phyloP scores from a whole-genome alignment of 2,113 vertebrate species.

The Lynx canadensis region DNA sequence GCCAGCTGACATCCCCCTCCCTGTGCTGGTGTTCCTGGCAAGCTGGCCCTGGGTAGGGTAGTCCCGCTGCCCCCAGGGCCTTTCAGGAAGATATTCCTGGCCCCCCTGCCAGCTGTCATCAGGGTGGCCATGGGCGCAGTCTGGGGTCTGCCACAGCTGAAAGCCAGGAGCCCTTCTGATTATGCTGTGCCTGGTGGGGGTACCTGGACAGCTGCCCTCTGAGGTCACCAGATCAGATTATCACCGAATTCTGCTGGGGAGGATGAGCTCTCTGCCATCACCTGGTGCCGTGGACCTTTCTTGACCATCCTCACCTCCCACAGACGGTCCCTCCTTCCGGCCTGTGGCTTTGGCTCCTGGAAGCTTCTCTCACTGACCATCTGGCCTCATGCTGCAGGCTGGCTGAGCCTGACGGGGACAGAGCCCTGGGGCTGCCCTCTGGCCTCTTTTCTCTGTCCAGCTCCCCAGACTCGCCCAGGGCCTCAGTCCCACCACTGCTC shows the following conservation, averaged over 20 bases:
- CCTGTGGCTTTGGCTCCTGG: neutral
- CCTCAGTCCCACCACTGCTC: neutral
- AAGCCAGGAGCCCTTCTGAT: neutral
- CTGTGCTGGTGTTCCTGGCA: too few relatives aligned
- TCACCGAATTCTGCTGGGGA: neutral
- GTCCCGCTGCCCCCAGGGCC: neutral
- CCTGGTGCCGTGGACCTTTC: neutral
- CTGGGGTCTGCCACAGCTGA: neutral
- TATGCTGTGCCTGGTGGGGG: neutral
- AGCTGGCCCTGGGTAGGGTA: too few relatives aligned
- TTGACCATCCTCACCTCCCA: neutral
- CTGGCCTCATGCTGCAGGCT: neutral
- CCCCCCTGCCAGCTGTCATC: neutral
- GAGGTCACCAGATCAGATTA: neutral
- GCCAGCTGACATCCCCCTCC: too few relatives aligned
- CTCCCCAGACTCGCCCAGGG: fast-evolving
- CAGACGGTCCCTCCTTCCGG: neutral
- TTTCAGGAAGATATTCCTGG: neutral
- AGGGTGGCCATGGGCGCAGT: neutral
- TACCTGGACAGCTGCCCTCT: neutral
- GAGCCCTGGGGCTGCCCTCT: neutral
- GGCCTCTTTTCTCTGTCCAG: neutral
- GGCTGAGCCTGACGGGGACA: neutral
- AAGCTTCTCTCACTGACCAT: neutral
- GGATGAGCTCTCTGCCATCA: neutral